Base-by-base conservation (phyloP, 1,140 invertebrate species). In the Parasteatoda tepidariorum region DNA sequence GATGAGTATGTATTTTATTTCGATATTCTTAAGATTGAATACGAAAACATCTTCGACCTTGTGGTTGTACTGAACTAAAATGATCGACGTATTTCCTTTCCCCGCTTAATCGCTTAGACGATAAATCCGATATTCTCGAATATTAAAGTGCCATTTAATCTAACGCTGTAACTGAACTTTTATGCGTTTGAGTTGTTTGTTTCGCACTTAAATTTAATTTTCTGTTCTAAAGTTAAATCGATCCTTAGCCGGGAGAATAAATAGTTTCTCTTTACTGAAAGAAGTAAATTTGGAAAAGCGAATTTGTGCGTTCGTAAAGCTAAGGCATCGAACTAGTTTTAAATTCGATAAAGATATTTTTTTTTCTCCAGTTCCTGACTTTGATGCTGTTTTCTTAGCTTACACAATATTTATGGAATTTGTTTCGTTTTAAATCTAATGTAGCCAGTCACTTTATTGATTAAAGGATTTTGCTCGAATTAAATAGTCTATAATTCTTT, bases 111-210 rank as follows among this genome's bases (percentile, higher is more conserved):
- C 73, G 73, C 33, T 75, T 75, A 18, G 24, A 24, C 73, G 31
- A 75, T 75, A 75, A 75, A 62, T 54, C 61, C 73, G 73, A 75
- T 75, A 75, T 24, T 30, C n/a, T 28, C 26, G 22, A 13, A 75
- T 61, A 75, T 75, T 75, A 75, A 75, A 75, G 73, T 75, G 73
- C 54, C 73, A 75, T 75, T 75, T 41, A 75, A 75, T 75, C 55
- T 61, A 48, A 18, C 22, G 48, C 48, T 57, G 41, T 57, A 54
- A 73, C 70, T 48, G 66, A 68, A 68, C 34, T 68, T 68, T 68
- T 26, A 30, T 71, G 41, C 34, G 33, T 73, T 31, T 30, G 24
- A 24, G 13, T 28, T 75, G 55, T 57, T 55, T 73, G 48, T 57
- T 62, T 75, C 28, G 30, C 57, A 30, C 73, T 55, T 30, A 61